Evolutionary conservation across 2,888 invertebrate species (phyloP), one percentile per base, ranked within the genome.

Genomic region (Bellardia pandia): DNA sequence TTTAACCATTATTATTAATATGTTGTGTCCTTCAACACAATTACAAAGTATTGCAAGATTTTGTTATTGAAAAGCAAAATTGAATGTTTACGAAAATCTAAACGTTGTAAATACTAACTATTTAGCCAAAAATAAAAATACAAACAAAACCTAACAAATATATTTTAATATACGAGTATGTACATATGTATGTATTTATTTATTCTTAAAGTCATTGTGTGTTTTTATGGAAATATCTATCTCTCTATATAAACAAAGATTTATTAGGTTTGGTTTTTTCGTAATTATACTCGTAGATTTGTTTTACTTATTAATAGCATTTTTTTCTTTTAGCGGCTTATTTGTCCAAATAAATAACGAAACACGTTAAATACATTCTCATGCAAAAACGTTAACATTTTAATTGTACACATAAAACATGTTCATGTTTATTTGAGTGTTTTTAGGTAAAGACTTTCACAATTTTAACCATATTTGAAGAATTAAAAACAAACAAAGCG

Each of bases 21-120:
- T 23, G 16, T 40, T 51, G 74, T 80, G 56, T n/a, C n/a, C n/a
- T n/a, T n/a, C n/a, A 66, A 72, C 80, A 72, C 33, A 30, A 16
- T 64, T 80, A 33, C 30, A 53, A 23, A 62, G 64, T 58, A 16
- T 14, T 62, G 58, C 71, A 74, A 80, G 64, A 80, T 64, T 72
- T 53, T 53, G 40, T 60, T 72, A 80, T 80, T 80, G 72, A 72
- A 80, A 66, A 42, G 33, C 16, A 64, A 56, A 64, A 80, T 74
- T 71, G 40, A 71, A 51, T 79, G 16, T 60, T 71, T 69, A 60
- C 69, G 37, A 69, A 78, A 60, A 48, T 45, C n/a, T 6, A 66
- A 66, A 40, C 16, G 23, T 48, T 60, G 58, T 68, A 68, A 78
- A 78, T 76, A 51, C n/a, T 64, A 48, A 37, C 8, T 62, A 45